Evolutionary conservation across 2,888 invertebrate genomes (phyloP).

Genomic region (Zootermopsis nevadensis): DNA sequence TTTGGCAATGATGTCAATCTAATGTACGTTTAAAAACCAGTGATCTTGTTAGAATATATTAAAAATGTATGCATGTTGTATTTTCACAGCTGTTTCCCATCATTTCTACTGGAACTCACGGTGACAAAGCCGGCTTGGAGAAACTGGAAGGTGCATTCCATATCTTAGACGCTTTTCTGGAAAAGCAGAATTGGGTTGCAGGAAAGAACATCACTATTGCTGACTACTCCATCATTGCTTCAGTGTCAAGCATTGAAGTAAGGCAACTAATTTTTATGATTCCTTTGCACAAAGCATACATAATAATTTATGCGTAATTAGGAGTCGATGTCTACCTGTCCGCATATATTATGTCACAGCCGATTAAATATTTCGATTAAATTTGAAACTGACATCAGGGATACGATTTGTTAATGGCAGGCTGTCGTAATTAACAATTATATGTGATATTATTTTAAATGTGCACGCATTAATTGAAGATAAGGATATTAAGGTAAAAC

Average conservation of each 20-base stretch:
- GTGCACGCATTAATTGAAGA: too few relatives aligned
- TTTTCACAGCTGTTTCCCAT: neutral
- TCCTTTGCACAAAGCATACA: neutral
- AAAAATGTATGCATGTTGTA: too few relatives aligned
- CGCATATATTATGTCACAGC: neutral
- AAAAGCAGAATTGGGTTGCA: slow-evolving; percentile 70
- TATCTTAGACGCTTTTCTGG: slow-evolving; percentile 70
- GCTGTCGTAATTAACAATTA: too few relatives aligned
- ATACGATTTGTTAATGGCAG: neutral
- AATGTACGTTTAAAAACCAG: too few relatives aligned
- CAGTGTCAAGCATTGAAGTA: slow-evolving; percentile 69
- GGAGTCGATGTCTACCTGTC: neutral
- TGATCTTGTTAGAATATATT: too few relatives aligned
- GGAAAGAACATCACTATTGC: slow-evolving; percentile 73
- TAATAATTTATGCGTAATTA: neutral
- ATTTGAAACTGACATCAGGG: neutral
- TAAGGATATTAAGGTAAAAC: too few relatives aligned
- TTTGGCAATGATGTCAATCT: too few relatives aligned
- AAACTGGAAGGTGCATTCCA: slow-evolving; percentile 68
- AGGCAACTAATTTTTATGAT: neutral
- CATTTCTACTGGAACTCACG: neutral
- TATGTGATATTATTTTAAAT: too few relatives aligned
- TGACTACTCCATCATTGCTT: slow-evolving; percentile 71
- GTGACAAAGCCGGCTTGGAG: slow-evolving; percentile 42
- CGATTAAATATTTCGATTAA: neutral